These are phyloP conservation scores for Euzetes globulus DNA, from an alignment of 2,888 invertebrate genomes.

Conservation along the genomic window DNA sequence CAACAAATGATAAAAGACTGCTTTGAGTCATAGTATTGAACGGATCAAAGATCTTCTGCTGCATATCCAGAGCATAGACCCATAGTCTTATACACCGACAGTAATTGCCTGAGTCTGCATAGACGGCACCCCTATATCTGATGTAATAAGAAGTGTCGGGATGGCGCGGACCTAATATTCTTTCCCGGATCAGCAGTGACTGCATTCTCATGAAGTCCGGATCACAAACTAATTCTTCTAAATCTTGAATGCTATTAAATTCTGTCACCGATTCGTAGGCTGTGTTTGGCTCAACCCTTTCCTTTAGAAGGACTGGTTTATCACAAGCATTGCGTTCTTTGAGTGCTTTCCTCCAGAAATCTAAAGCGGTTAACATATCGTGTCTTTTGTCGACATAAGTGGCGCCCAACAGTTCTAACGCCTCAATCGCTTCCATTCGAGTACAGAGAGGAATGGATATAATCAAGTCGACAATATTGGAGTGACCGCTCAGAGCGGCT, in stretches of 20 bases:
- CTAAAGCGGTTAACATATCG: slow-evolving; percentile 82
- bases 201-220: slow-evolving; percentile 95
- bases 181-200: slow-evolving; percentile 72
- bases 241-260: slow-evolving; percentile 65
- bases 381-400: slow-evolving; percentile 94
- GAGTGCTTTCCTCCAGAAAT: slow-evolving; percentile 85
- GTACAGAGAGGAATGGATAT: slow-evolving; percentile 66
- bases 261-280: slow-evolving; percentile 85
- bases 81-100: slow-evolving; percentile 79
- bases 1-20: slow-evolving; percentile 85
- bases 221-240: slow-evolving; percentile 80
- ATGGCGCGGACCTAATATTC: slow-evolving; percentile 83
- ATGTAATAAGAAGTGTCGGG: slow-evolving; percentile 96
- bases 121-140: slow-evolving; percentile 82
- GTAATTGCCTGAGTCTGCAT: slow-evolving; percentile 90
- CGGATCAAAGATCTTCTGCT: slow-evolving; percentile 82
- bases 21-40: slow-evolving; percentile 91
- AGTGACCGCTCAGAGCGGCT: slow-evolving; percentile 80
- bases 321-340: slow-evolving; percentile 59
- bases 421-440: slow-evolving; percentile 63
- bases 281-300: slow-evolving; percentile 58
- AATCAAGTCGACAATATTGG: slow-evolving; percentile 84
- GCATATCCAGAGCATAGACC: slow-evolving; percentile 95
- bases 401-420: slow-evolving; percentile 81
- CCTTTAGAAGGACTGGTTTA: slow-evolving; percentile 31